Base-by-base conservation (phyloP, 1,140 invertebrate genomes). In the Ericerus pela region DNA sequence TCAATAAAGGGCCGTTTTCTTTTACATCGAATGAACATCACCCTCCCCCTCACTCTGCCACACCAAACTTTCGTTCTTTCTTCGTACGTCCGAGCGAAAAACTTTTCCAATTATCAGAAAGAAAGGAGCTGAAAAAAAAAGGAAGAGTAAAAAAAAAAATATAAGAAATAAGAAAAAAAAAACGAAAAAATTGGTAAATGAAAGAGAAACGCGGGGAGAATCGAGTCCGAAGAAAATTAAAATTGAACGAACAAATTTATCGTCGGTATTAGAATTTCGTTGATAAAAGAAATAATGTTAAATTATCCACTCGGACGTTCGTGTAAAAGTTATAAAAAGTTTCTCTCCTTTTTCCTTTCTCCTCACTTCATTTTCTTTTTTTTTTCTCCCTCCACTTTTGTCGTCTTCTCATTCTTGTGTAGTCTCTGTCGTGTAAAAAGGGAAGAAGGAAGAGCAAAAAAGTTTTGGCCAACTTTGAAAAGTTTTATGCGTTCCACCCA, bases 221-320 rank as follows among this genome's bases (percentile, higher is more conserved):
- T 24, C 26, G 41, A 24, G 41, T 47, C 41, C 41, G 14, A 47
- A 47, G 12, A 47, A 47, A 47, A 47, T 47, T 47, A 47, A 47
- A 47, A 47, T 47, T 24, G 41, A 47, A 16, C 41, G 10, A 24
- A 47, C 41, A 47, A 47, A 47, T 47, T 47, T 47, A 47, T 47
- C 41, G 41, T 24, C 10, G 41, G 41, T 47, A 47, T 47, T 47
- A 47, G 41, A 47, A 47, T 47, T 47, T 47, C 26, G 41, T 47
- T 47, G 41, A 47, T 47, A 47, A 47, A 47, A 47, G 41, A 47
- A 47, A 47, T 47, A 47, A 47, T 16, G 12, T 47, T 24, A 24
- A 47, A 47, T 47, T 47, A 47, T 47, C 41, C 37, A 41, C 36
- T 14, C 20, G n/a, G n/a, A n/a, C n/a, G n/a, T n/a, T n/a, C n/a